Evolutionary conservation across 2,113 vertebrate genomes (phyloP).

Genomic region (Laterallus jamaicensis): DNA sequence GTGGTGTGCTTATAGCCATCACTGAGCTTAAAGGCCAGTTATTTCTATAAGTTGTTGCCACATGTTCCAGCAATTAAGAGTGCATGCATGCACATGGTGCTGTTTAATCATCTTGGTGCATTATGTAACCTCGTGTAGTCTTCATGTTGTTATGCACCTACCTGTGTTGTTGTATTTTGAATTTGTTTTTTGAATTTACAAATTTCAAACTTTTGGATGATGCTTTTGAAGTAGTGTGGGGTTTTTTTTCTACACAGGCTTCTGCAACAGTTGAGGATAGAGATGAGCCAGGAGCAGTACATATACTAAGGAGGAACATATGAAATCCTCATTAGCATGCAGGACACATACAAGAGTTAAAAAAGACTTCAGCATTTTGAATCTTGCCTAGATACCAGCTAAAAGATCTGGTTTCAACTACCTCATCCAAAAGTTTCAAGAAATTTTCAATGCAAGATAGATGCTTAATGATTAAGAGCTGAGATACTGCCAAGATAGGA

Average conservation of each 20-base stretch:
- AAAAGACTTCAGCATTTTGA: not conserved
- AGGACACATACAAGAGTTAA: not conserved
- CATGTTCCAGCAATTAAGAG: not conserved
- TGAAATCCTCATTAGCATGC: not conserved
- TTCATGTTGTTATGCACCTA: fast-evolving
- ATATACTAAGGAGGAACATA: not conserved
- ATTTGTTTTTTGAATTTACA: not conserved
- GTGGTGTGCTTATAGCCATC: not conserved
- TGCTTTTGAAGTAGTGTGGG: not conserved
- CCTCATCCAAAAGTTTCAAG: not conserved
- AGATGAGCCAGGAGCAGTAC: not conserved
- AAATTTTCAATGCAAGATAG: not conserved
- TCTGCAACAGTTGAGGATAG: not conserved
- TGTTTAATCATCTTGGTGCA: not conserved
- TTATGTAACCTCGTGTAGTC: not conserved
- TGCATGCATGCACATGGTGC: fast-evolving
- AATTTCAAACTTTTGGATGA: not conserved
- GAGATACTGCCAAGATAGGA: not conserved
- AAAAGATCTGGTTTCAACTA: not conserved
- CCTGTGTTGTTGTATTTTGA: not conserved
- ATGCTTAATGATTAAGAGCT: not conserved
- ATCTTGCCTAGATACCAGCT: not conserved
- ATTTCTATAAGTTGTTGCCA: not conserved
- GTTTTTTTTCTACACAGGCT: not conserved
- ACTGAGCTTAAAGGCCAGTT: not conserved